Base-by-base conservation (phyloP, 2,888 invertebrate genomes). In the Lochmaea crataegi region DNA sequence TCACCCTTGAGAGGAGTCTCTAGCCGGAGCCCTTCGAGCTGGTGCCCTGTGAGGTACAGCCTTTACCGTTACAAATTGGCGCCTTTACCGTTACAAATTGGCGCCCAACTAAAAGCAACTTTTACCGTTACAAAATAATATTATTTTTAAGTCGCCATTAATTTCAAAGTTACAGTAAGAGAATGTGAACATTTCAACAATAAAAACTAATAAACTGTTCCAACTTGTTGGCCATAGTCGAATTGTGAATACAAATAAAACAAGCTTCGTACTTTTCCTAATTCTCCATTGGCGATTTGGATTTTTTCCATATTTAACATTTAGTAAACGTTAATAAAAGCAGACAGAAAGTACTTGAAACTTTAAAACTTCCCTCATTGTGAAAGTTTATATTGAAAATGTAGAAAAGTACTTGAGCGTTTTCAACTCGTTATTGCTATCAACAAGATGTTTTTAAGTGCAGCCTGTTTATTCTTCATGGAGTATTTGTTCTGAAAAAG, bases 381-480 rank as follows among this genome's bases (percentile, higher is more conserved):
- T 65, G 48, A 32, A 70, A 70, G 64, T 70, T 70, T 70, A 64
- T 70, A 70, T 69, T 69, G 69, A 69, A 69, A 69, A 69, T 48
- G 53, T 69, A 63, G 42, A 42, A 63, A 69, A 41, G 67, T 64
- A 69, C 61, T 61, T 26, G 63, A 57, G 26, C 32, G 26, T 32
- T 65, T 38, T 18, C 65, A 48, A 70, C 41, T 70, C 64, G 64
- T 64, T 64, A 64, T 70, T 70, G 56, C 63, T 53, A 69, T 64
- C 56, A 69, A 42, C 69, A 69, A 64, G 64, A 69, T 58, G 51
- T 56, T 68, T 63, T 53, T 41, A 42, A 63, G 61, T 63, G 18
- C 41, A 63, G 38, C 2, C 6, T 32, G n/a, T 53, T 53, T 53
- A 18, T 53, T 53, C 16, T 53, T 53, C 18, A 53, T 53, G 53